phyloP scores from a whole-genome alignment of 2,797 vertebrate species.

The Cygnus olor region DNA sequence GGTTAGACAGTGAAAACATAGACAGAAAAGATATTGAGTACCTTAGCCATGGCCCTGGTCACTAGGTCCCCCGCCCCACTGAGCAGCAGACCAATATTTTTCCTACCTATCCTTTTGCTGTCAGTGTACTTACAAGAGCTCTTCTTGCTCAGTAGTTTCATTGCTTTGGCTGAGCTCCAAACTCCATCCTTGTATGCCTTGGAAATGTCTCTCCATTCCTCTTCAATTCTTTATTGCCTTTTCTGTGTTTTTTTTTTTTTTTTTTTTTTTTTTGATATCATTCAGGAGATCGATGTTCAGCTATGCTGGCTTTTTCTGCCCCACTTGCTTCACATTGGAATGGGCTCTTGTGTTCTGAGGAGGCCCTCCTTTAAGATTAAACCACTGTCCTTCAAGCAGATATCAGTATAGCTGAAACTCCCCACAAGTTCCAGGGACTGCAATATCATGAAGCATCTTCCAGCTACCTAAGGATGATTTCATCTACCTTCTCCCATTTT shows the following conservation, averaged over 20 bases:
- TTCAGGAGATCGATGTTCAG: neutral
- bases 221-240: neutral
- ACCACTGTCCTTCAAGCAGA: neutral
- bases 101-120: neutral
- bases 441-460: neutral
- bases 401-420: neutral
- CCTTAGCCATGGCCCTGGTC: neutral
- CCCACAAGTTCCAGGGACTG: neutral
- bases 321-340: neutral
- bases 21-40: neutral
- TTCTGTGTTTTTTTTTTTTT: neutral
- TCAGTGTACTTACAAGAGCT: neutral
- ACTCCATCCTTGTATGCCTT: neutral
- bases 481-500: neutral
- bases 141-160: neutral
- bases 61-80: neutral
- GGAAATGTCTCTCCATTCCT: neutral
- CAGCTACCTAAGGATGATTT: neutral
- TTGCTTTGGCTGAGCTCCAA: neutral
- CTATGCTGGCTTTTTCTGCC: neutral
- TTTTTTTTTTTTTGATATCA: neutral
- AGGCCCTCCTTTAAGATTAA: neutral
- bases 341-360: neutral
- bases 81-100: neutral
- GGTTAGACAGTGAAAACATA: neutral